These are phyloP conservation scores for Xerus rutilus DNA, from an alignment of 2,797 vertebrate species.

Conservation along the genomic window DNA sequence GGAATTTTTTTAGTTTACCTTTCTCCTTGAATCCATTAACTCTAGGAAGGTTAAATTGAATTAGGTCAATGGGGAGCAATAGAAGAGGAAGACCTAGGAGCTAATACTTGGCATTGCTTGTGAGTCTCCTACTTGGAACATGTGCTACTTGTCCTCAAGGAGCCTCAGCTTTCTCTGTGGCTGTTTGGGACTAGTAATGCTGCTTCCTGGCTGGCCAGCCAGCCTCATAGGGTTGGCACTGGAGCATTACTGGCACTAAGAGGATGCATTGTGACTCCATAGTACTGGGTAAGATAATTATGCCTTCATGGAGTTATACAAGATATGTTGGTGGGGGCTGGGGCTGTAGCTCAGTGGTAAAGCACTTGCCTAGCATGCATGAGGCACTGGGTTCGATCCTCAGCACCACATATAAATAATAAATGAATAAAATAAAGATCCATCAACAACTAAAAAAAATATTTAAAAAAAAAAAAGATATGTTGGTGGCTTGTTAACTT, in stretches of 20 bases:
- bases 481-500: slow-evolving; percentile 8
- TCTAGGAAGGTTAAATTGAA: slow-evolving; percentile 28
- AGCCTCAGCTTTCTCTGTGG: not conserved
- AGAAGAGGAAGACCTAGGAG: not conserved
- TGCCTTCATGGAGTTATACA: not conserved
- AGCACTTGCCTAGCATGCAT: no score
- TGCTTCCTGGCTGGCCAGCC: not conserved
- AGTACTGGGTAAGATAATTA: not conserved
- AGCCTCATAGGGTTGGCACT: not conserved
- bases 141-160: not conserved
- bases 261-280: not conserved
- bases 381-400: no score
- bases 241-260: not conserved
- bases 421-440: no score
- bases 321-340: not conserved
- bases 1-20: not conserved
- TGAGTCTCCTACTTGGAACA: not conserved
- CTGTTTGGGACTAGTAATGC: not conserved
- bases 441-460: no score
- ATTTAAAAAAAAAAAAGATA: no score
- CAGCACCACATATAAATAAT: no score
- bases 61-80: not conserved
- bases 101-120: not conserved
- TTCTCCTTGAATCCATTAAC: not conserved
- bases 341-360: no score